These are phyloP conservation scores for Petrolisthes manimaculis DNA, from an alignment of 2,888 invertebrate species.

Conservation along the genomic window DNA sequence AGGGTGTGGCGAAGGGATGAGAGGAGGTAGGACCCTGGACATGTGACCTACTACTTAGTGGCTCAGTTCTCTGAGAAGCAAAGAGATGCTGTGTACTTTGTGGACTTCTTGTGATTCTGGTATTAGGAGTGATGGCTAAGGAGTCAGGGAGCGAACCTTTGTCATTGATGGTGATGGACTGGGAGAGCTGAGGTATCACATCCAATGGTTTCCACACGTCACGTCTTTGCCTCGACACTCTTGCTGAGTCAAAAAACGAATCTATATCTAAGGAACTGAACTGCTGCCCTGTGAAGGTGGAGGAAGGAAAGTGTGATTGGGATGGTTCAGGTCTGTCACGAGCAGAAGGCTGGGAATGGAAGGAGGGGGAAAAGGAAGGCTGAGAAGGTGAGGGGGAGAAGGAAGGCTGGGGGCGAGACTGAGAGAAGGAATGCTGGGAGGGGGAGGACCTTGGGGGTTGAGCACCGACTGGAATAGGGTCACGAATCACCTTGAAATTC, in stretches of 20 bases:
- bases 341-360: not conserved
- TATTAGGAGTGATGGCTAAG: conserved; percentile 9
- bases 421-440: not conserved
- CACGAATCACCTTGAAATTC: conserved; percentile 16
- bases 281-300: conserved; percentile 50
- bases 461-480: not conserved
- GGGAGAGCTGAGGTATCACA: not conserved
- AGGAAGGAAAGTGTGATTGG: conserved; percentile 32
- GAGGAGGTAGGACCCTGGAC: conserved; percentile 13
- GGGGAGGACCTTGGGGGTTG: not conserved
- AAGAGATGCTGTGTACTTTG: not conserved
- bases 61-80: not conserved
- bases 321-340: not conserved
- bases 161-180: conserved; percentile 11
- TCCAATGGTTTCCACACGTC: conserved; percentile 30
- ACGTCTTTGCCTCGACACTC: conserved; percentile 40
- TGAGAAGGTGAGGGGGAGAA: not conserved
- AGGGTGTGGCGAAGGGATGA: conserved; percentile 41
- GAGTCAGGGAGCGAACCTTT: conserved; percentile 35
- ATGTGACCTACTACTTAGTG: not conserved
- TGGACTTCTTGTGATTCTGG: conserved; percentile 27
- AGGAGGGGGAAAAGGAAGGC: not conserved
- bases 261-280: conserved; percentile 31
- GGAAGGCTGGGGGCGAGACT: not conserved
- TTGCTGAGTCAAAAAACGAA: conserved; percentile 39